Base-by-base conservation (phyloP, 2,113 vertebrate genomes). In the Laterallus jamaicensis region DNA sequence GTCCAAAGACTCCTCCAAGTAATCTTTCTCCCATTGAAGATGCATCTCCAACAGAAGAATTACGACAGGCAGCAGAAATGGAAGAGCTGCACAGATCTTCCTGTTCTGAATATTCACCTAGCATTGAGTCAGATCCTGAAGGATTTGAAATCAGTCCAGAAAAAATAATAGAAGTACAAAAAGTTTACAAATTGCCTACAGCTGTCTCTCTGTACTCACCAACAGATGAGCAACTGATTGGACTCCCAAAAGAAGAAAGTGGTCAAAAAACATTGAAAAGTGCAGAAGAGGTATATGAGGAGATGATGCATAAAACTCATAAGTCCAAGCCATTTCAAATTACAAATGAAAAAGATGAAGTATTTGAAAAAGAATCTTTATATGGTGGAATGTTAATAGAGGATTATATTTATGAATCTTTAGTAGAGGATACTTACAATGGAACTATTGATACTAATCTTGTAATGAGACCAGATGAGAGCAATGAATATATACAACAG, bases 321-420 rank as follows among this genome's bases (percentile, higher is more conserved):
- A 99, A 98, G 89, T 97, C 98, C 69, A 98, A 98, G 95, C 66
- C 97, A 52, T 98, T 99, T 96, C 98, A 98, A 96, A 97, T 97
- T 92, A 60, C 98, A 29, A 98, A 86, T 87, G 99, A 99, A 86
- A 98, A 97, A 64, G 98, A 99, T 37, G 97, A 99, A 93, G 97
- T 98, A 26, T 98, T 99, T 97, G 99, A 99, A 95, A 99, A 99
- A 94, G 99, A 99, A 82, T 98, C 99, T n/a, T 98, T 99, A 35
- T 99, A 99, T 95, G 99, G 98, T 52, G 99, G 99, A 69, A 99
- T 99, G 99, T 58, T 99, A 95, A 99, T 99, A 97, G 99, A 99
- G 80, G 99, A 99, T 97, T 99, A 99, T 97, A 99, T 99, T 96
- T 99, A 99, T 88, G 99, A 99, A 88, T 99, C 99, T 64, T 98